These are phyloP conservation scores for Gambusia yucatana DNA, from an alignment of 2,797 vertebrate species.

Conservation along the genomic window DNA sequence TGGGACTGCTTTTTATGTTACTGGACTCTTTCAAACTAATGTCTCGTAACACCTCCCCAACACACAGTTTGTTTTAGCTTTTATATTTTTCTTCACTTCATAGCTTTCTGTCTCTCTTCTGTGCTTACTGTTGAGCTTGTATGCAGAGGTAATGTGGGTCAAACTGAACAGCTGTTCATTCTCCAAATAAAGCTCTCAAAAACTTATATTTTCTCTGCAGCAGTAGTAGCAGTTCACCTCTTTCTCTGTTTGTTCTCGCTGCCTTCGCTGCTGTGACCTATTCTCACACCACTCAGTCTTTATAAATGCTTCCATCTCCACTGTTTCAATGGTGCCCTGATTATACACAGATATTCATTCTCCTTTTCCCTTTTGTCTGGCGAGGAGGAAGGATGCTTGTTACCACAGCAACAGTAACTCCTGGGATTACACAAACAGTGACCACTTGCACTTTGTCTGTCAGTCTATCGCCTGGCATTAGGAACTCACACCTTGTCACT, in stretches of 20 bases:
- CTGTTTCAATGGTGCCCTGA: slow-evolving; percentile 6
- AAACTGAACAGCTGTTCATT: slow-evolving; percentile 62
- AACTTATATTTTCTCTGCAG: slow-evolving; percentile 17
- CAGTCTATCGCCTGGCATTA: slow-evolving; percentile 15
- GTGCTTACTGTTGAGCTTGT: slow-evolving; percentile 6
- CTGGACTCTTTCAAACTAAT: neutral
- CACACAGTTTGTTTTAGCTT: neutral
- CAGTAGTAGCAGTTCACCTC: slow-evolving; percentile 13
- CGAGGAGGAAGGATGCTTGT: slow-evolving; percentile 37
- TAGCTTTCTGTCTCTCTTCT: neutral
- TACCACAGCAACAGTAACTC: slow-evolving; percentile 49
- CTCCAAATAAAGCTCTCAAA: slow-evolving; percentile 50
- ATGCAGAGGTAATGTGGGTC: slow-evolving; percentile 36
- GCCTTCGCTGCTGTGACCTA: neutral
- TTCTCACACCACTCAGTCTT: slow-evolving; percentile 13
- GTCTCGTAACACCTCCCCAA: neutral
- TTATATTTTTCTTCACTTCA: neutral
- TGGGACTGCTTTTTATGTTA: neutral
- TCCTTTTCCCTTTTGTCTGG: slow-evolving; percentile 17
- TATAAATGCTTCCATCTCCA: slow-evolving; percentile 11
- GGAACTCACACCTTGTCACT: slow-evolving; percentile 11
- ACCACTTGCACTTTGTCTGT: slow-evolving; percentile 37
- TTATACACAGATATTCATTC: slow-evolving; percentile 1
- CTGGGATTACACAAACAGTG: slow-evolving; percentile 25
- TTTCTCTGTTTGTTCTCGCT: slow-evolving; percentile 1